Percentiles rank a stretch among this genome's conserved stretches.
Conservation (phyloP, 2,888 invertebrate genomes). For the Torymus tubicola region DNA sequence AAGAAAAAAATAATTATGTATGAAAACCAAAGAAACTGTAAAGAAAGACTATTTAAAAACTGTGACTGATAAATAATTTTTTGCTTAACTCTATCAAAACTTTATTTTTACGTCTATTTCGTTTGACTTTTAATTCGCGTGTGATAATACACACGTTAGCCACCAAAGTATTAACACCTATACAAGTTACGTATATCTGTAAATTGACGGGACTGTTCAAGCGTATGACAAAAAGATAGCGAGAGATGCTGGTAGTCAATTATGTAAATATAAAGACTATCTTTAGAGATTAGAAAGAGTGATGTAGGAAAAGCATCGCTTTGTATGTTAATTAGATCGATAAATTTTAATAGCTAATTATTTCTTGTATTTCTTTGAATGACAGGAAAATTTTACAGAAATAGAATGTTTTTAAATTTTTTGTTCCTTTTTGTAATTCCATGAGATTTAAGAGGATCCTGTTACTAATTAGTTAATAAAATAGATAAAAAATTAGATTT, state of each 20-base stretch:
- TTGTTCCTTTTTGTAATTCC: constrained; percentile 5
- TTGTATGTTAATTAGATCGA: constrained; percentile 32
- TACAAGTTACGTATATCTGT: background rate
- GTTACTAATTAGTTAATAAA: constrained; percentile 11
- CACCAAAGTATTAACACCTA: constrained; percentile 31
- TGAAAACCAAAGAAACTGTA: background rate
- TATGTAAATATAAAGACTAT: constrained; percentile 67
- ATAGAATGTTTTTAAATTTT: constrained; percentile 6
- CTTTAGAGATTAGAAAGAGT: constrained; percentile 57
- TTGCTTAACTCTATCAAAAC: constrained; percentile 5
- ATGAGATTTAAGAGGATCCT: constrained; percentile 11
- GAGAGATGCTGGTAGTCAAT: constrained; percentile 65
- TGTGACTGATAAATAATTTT: constrained; percentile 17
- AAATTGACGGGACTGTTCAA: background rate
- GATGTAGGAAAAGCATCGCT: constrained; percentile 33
- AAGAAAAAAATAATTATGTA: no score
- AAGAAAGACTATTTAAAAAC: background rate
- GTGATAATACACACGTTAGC: background rate
- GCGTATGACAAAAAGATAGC: constrained; percentile 38
- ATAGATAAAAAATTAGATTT: no score
- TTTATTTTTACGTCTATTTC: constrained; percentile 3
- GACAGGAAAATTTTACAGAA: no score
- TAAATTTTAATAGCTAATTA: constrained; percentile 5
- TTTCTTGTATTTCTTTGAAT: no score
- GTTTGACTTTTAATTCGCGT: background rate